Conservation (phyloP, 2,888 invertebrate species). For the Dynastes maya region DNA sequence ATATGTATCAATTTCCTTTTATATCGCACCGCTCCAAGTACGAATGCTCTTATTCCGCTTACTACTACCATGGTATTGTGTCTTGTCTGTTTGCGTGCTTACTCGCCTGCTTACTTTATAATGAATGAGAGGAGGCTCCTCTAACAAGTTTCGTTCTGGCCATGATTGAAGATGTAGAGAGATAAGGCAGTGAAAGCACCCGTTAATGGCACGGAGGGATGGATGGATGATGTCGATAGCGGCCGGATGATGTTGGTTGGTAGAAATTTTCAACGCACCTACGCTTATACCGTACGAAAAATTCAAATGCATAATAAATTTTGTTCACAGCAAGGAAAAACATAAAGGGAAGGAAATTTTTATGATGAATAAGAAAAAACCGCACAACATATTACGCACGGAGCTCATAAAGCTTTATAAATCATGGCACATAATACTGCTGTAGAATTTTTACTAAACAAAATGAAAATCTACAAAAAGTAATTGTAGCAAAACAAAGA, state of each 20-base stretch:
- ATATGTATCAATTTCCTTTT: conserved; percentile 58
- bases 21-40: conserved; percentile 29
- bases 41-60: conserved; percentile 56
- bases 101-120: conserved; percentile 53
- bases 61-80: conserved; percentile 54
- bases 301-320: conserved; percentile 31
- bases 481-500: too few species aligned
- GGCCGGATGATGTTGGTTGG: conserved; percentile 22
- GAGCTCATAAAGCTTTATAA: too few species aligned
- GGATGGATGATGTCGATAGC: conserved; percentile 36
- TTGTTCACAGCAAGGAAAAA: not conserved
- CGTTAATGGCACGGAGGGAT: conserved; percentile 56
- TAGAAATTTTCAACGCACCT: conserved; percentile 8
- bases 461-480: too few species aligned
- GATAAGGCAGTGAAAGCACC: conserved; percentile 57
- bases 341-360: not conserved
- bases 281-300: conserved; percentile 7
- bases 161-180: conserved; percentile 60
- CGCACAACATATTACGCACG: not conserved
- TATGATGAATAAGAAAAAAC: not conserved
- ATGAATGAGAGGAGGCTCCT: conserved; percentile 54
- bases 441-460: too few species aligned
- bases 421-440: too few species aligned
- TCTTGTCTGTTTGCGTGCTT: conserved; percentile 52
- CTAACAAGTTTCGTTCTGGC: conserved; percentile 60